Conservation (phyloP, 1,140 invertebrate genomes). For the Aphelenchoides avenae region DNA sequence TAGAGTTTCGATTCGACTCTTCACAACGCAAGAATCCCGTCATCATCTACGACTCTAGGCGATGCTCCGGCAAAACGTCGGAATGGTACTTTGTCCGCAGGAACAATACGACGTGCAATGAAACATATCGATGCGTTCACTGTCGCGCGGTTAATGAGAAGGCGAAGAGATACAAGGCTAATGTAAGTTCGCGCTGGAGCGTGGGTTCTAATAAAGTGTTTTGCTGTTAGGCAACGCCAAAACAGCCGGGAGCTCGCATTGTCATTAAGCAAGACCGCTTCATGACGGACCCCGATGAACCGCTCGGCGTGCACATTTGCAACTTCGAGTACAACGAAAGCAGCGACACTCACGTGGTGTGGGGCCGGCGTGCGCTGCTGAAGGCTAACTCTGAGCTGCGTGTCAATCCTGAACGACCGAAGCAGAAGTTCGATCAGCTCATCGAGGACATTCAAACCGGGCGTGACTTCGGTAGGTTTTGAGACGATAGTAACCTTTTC, state of each 20-base stretch:
- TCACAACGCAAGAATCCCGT: constrained; percentile 30
- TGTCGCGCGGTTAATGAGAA: constrained; percentile 20
- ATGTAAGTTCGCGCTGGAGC: too few relatives aligned
- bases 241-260: constrained; percentile 16
- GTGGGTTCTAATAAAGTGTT: too few relatives aligned
- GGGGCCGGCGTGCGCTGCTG: constrained; percentile 14
- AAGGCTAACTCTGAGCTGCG: constrained; percentile 31
- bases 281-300: constrained; percentile 31
- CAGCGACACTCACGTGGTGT: constrained; percentile 20
- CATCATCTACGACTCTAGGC: constrained; percentile 22
- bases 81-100: constrained; percentile 31
- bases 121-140: constrained; percentile 30
- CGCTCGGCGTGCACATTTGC: constrained; percentile 25
- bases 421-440: constrained; percentile 24
- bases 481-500: neutral
- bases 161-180: constrained; percentile 11
- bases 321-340: constrained; percentile 29
- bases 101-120: constrained; percentile 23
- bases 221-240: neutral
- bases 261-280: constrained; percentile 18
- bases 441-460: constrained; percentile 22
- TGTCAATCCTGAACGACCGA: constrained; percentile 19
- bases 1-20: constrained; percentile 30
- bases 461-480: constrained; percentile 18
- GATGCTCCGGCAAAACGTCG: constrained; percentile 17